Base-by-base conservation (phyloP, 2,888 invertebrate species). In the Diogma glabrata region DNA sequence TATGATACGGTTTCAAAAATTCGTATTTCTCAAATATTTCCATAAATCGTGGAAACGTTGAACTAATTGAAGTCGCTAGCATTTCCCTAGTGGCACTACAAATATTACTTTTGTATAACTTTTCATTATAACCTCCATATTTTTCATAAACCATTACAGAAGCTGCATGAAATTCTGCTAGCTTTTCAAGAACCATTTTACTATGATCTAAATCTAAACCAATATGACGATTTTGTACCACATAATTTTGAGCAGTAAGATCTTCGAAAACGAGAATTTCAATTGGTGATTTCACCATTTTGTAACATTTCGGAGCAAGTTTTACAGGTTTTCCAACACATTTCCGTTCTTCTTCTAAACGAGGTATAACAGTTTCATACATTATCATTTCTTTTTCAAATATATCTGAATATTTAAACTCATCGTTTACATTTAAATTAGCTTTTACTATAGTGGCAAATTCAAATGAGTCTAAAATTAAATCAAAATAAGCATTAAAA, bases 261-360 rank as follows among this genome's bases (percentile, higher is more conserved):
- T 43, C 43, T 43, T 43, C 43, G 22, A 43, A 22, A n/a, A 14
- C 22, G 22, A 43, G 20, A n/a, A 43, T 43, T 43, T 43, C 43
- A 14, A 22, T 4, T 3, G n/a, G n/a, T 14, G 7, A 20, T 20
- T 22, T 12, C 3, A 22, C n/a, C 23, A 22, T 43, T 3, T 43
- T 14, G 23, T 43, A 43, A 43, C 20, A 43, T 43, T 43, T 43
- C n/a, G 43, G 43, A 10, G 22, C 23, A 22, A 43, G 23, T 9
- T 43, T 5, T 43, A 43, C 43, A n/a, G 5, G 22, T 22, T 43
- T 23, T 3, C 43, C 43, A n/a, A 22, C n/a, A 7, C n/a, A 1
- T 8, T 43, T 20, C 43, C 43, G 23, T 22, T 43, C 43, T 7
- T 43, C 23, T 22, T 43, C 43, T 7, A 43, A 43, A 5, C 43